These are phyloP conservation scores for Drosophila bunnanda DNA, from an alignment of 2,888 invertebrate species.

Conservation along the genomic window DNA sequence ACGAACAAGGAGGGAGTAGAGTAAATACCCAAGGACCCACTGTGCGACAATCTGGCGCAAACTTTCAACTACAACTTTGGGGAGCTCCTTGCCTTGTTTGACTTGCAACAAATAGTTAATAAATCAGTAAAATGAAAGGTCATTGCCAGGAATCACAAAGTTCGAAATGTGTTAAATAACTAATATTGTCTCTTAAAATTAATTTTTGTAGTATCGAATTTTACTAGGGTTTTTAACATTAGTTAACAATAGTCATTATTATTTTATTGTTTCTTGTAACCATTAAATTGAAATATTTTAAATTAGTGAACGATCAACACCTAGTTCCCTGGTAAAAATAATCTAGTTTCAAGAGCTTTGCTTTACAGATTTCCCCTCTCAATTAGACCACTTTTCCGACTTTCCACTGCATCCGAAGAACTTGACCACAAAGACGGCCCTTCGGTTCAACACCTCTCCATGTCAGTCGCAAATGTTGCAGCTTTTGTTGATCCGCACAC, in stretches of 20 bases:
- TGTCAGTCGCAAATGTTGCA: conserved; percentile 40
- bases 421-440: conserved; percentile 19
- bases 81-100: conserved; percentile 38
- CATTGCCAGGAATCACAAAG: neutral
- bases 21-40: conserved; percentile 6
- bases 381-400: neutral
- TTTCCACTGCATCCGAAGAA: conserved; percentile 9
- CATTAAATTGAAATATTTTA: no score
- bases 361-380: neutral
- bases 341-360: neutral
- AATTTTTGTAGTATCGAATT: no score
- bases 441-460: conserved; percentile 34
- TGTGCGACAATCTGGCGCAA: conserved; percentile 32
- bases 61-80: conserved; percentile 42
- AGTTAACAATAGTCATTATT: no score
- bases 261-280: no score
- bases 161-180: no score
- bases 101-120: conserved; percentile 43
- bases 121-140: conserved; percentile 38
- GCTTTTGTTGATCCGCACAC: conserved; percentile 34
- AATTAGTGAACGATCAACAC: neutral
- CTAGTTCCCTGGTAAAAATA: neutral
- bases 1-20: neutral
- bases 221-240: no score
- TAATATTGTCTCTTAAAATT: no score